Evolutionary conservation across 37 sponge, comb jelly and placozoan genomes (phyloP), one percentile per base, ranked within the genome.

Genomic region (Geodia barretti): DNA sequence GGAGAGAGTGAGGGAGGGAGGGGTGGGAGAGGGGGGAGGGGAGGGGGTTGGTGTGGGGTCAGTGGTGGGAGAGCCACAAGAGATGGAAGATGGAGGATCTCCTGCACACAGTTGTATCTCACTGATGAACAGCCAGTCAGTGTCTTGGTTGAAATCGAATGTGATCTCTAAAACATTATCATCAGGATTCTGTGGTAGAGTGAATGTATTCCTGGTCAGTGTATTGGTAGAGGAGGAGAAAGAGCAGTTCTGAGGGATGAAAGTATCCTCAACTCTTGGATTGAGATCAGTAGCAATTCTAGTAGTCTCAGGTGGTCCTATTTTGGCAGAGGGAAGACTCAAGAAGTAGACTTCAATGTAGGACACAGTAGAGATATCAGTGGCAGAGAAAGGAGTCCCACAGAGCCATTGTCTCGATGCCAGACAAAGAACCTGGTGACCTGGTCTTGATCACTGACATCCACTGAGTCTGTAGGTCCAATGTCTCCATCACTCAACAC

Each of bases 51-150:
- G 54, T 17, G 66, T 41, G 60, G 1, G 60, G 42, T 3, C 24
- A 24, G 78, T 33, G 25, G 4, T 41, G 26, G 83, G 67, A 65
- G 62, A n/a, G 26, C 35, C 28, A 73, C 26, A 59, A 4, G 60
- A 21, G 28, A 9, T 84, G 39, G 28, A 69, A 40, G 25, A 21
- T 54, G 66, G 61, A 4, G 54, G 62, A 34, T 38, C 1, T 42
- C 75, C 79, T 14, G 39, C 34, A 77, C 72, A 77, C 17, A 85
- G 30, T 31, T 39, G 25, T 9, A 85, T 32, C 76, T 85, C 85
- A 79, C 76, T 79, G 60, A 86, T 4, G 25, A 79, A 20, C 28
- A 86, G 64, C 76, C 75, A 79, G 61, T 79, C 81, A 59, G 80
- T 39, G 35, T 79, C 43, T 41, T 32, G 20, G 31, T 3, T n/a